A percentile compares a stretch with the other conserved stretches of the same genome.
Evolutionary conservation across 2,797 vertebrate species (phyloP).

Genomic region (Pteronotus mesoamericanus): DNA sequence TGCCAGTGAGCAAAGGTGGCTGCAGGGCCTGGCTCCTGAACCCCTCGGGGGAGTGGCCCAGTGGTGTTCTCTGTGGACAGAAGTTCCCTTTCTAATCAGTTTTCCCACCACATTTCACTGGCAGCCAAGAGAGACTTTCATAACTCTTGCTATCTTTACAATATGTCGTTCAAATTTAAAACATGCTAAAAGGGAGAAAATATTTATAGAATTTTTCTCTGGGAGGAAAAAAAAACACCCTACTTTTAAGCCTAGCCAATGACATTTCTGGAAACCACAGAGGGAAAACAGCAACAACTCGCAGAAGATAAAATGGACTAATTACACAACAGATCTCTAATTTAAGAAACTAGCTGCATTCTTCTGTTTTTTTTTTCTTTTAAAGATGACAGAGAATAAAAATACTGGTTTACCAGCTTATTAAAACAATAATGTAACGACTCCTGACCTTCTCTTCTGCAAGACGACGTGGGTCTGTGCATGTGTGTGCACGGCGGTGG

Average conservation of each 20-base stretch:
- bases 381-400: conserved; percentile 64
- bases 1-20: background rate
- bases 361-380: background rate
- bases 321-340: conserved; percentile 68
- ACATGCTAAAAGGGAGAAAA: conserved; percentile 73
- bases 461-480: background rate
- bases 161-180: conserved; percentile 76
- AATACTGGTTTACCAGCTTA: conserved; percentile 59
- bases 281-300: conserved; percentile 72
- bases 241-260: conserved; percentile 74
- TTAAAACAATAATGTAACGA: conserved; percentile 42
- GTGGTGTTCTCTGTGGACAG: conserved; percentile 66
- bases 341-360: conserved; percentile 74
- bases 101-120: conserved; percentile 76
- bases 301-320: conserved; percentile 61
- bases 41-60: conserved; percentile 65
- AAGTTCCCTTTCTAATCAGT: conserved; percentile 77
- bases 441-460: conserved; percentile 24
- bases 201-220: conserved; percentile 75
- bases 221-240: conserved; percentile 46
- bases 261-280: conserved; percentile 77
- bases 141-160: conserved; percentile 76
- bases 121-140: conserved; percentile 76
- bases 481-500: background rate
- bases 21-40: background rate